Evolutionary conservation across 1,140 invertebrate species (phyloP).

Genomic region (Drosophila takahashii): DNA sequence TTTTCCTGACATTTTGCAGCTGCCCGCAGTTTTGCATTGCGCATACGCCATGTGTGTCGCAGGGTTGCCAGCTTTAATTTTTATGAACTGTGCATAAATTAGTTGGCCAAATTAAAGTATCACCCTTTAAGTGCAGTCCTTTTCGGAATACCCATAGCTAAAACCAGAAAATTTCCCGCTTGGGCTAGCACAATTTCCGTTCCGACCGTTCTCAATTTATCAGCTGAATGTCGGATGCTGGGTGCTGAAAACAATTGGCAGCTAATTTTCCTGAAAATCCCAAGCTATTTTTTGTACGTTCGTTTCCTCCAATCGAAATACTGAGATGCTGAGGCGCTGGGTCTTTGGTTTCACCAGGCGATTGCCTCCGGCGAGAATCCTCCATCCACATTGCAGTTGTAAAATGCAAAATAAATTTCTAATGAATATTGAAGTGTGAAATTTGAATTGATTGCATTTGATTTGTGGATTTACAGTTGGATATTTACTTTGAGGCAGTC

Average conservation of each 20-base stretch:
- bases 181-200: slow-evolving; percentile 76
- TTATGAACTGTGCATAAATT: slow-evolving; percentile 70
- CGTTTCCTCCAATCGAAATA: slow-evolving; percentile 18
- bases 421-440: slow-evolving; percentile 83
- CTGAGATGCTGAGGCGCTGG: slow-evolving; percentile 29
- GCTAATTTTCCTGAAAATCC: slow-evolving; percentile 80
- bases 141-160: not conserved
- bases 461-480: slow-evolving; percentile 75
- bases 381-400: slow-evolving; percentile 53
- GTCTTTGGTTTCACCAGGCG: slow-evolving; percentile 38
- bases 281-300: slow-evolving; percentile 63
- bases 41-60: slow-evolving; percentile 58
- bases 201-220: slow-evolving; percentile 60
- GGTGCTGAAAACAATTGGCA: slow-evolving; percentile 77
- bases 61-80: slow-evolving; percentile 63
- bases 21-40: slow-evolving; percentile 57
- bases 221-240: slow-evolving; percentile 68
- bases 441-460: slow-evolving; percentile 83
- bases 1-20: slow-evolving; percentile 38
- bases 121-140: slow-evolving; percentile 30
- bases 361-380: slow-evolving; percentile 32
- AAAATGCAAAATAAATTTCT: slow-evolving; percentile 82
- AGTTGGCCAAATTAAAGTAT: slow-evolving; percentile 44
- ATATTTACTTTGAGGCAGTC: slow-evolving; percentile 67
- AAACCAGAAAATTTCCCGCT: slow-evolving; percentile 67